Evolutionary conservation across 2,888 invertebrate species (phyloP), one percentile per base, ranked within the genome.

Genomic region (Ichneumoninae sp.): DNA sequence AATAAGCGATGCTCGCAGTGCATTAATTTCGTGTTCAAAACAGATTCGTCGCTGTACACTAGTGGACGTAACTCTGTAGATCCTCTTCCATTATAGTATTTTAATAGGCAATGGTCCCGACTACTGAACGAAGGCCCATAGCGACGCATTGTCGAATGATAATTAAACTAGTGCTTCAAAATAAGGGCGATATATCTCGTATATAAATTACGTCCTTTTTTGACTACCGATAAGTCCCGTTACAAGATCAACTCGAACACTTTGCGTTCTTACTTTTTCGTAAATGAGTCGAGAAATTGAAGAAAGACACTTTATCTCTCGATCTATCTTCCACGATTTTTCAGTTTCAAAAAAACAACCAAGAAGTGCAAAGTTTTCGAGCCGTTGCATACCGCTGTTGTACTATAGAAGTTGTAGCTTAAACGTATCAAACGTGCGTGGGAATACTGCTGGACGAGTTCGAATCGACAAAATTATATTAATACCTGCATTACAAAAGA

Each of bases 41-140:
- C 50, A 65, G 30, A 62, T 65, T 50, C 33, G 50, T 6, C 50
- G 62, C 65, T 50, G 60, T 36, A 33, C 8, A 16, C 50, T 65
- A 75, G 33, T 65, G 65, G 74, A 75, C 74, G 74, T 75, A 36
- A 47, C 62, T 54, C 69, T 40, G 52, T 36, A 60, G 52, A 74
- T 77, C 36, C 57, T 77, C 8, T 16, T 50, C 10, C 50, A 79
- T 65, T 13, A 57, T 65, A 66, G 30, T 74, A 54, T 62, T 62
- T 6, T 70, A 62, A 80, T 77, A 69, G 72, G 72, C 74, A 30
- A 84, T 84, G 81, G 80, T 81, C 80, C 83, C 80, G 50, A 72
- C 81, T 84, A 81, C 77, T 72, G 54, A 81, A 80, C 72, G 26
- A 74, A 84, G 69, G 40, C 50, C 57, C 66, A 66, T 30, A 57